These are phyloP conservation scores for Tromatobia lineatoria DNA, from an alignment of 2,888 invertebrate species.

Conservation along the genomic window DNA sequence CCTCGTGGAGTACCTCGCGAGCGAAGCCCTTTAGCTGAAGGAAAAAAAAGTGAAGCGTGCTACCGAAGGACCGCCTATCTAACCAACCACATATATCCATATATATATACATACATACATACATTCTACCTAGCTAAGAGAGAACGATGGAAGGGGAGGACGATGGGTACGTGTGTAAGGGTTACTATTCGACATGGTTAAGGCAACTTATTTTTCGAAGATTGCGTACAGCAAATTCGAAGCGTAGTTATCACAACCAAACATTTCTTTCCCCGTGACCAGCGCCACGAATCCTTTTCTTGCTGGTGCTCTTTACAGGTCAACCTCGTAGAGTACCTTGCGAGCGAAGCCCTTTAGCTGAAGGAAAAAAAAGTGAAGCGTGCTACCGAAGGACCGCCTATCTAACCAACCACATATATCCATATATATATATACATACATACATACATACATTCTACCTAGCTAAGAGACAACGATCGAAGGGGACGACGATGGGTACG, in stretches of 20 bases:
- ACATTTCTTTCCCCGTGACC: neutral
- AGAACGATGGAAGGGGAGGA: conserved; percentile 28
- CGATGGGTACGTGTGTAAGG: conserved; percentile 68
- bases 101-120: no score
- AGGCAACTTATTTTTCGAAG: conserved; percentile 63
- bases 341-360: conserved; percentile 13
- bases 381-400: neutral
- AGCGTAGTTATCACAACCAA: no score
- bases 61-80: neutral
- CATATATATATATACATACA: no score
- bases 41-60: conserved; percentile 13
- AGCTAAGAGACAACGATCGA: neutral
- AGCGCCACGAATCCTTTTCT: conserved; percentile 30
- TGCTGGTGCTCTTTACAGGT: conserved; percentile 56
- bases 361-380: conserved; percentile 11
- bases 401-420: no score
- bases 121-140: neutral
- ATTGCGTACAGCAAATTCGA: no score
- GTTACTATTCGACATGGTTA: conserved; percentile 82
- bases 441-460: neutral
- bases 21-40: conserved; percentile 18
- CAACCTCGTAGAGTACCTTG: conserved; percentile 51
- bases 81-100: no score
- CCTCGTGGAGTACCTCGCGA: conserved; percentile 34
- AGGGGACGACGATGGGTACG: conserved; percentile 63